These are phyloP conservation scores for Paraescarpia echinospica DNA, from an alignment of 1,140 invertebrate species.

Conservation along the genomic window DNA sequence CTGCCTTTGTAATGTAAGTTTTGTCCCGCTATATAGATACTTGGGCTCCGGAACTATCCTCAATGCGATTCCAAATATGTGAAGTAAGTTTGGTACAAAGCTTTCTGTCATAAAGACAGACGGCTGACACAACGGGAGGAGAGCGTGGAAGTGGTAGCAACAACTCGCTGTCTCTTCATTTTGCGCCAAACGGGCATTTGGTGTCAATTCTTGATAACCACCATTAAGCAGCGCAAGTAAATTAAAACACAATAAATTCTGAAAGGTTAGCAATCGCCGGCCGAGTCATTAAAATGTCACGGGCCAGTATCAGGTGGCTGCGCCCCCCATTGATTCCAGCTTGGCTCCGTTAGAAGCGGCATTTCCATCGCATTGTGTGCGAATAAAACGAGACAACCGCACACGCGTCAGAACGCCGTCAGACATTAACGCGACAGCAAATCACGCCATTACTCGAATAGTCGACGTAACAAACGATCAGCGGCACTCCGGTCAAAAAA, in stretches of 20 bases:
- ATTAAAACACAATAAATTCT: constrained; percentile 7
- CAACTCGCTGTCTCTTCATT: background rate
- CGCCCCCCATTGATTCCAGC: background rate
- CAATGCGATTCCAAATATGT: background rate
- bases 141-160: background rate
- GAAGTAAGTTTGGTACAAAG: background rate
- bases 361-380: background rate
- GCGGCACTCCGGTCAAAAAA: background rate
- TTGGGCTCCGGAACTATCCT: background rate
- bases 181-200: background rate
- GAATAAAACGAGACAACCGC: background rate
- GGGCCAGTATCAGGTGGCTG: background rate
- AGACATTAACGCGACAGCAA: background rate
- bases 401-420: background rate
- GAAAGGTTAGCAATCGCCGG: background rate
- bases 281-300: background rate
- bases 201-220: background rate
- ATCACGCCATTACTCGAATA: background rate
- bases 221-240: background rate
- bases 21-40: no score
- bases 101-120: background rate
- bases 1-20: no score
- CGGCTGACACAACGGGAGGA: no score
- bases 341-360: background rate
- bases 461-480: background rate